A percentile compares a stretch with the other conserved stretches of the same genome.
Conservation (phyloP, 2,113 vertebrate genomes). For the Heliornis fulica region DNA sequence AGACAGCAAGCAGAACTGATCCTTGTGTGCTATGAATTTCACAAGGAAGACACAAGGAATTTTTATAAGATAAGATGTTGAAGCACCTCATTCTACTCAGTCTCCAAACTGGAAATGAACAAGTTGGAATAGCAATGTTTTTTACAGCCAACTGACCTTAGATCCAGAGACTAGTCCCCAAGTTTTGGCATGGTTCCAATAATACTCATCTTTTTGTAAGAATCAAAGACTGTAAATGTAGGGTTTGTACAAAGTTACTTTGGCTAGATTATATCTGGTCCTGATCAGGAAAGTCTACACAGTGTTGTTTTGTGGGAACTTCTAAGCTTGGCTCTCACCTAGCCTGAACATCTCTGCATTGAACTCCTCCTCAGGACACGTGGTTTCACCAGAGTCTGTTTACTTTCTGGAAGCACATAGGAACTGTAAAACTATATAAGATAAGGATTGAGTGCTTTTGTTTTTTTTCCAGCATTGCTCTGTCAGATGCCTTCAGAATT, state of each 20-base stretch:
- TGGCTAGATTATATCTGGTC: not conserved
- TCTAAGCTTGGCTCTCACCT: not conserved
- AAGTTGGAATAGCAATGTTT: not conserved
- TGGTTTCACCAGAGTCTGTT: not conserved
- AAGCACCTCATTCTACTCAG: not conserved
- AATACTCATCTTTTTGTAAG: not conserved
- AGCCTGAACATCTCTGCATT: not conserved
- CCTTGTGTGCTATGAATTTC: not conserved
- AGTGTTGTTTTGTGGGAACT: not conserved
- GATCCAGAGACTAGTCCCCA: not conserved
- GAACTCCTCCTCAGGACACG: not conserved
- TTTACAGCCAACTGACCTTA: not conserved
- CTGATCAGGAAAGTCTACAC: not conserved
- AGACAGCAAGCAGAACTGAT: not conserved
- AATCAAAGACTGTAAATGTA: not conserved
- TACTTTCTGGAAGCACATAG: not conserved
- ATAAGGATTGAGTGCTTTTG: not conserved
- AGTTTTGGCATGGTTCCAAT: not conserved
- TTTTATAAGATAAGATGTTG: not conserved
- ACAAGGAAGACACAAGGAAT: not conserved
- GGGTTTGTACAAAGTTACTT: not conserved
- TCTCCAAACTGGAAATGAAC: not conserved
- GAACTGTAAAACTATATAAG: not conserved
- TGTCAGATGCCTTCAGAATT: not conserved
- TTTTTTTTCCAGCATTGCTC: not conserved